These are phyloP conservation scores for Tenthredo mesomela DNA, from an alignment of 2,888 invertebrate genomes.

Conservation along the genomic window DNA sequence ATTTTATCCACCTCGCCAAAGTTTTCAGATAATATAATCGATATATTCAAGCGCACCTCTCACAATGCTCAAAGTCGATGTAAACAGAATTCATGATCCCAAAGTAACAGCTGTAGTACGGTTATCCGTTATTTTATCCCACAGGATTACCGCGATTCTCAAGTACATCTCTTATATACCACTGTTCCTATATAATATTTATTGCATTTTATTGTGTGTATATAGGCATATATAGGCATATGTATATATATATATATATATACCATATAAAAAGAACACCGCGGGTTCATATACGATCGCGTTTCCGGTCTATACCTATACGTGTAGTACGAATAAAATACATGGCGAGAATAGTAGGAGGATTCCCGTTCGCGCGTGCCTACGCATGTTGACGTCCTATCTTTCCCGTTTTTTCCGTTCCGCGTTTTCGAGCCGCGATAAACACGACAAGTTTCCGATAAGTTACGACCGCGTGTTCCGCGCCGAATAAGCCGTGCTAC, in stretches of 20 bases:
- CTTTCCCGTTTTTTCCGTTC: slow-evolving; percentile 21
- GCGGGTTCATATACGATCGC: not conserved
- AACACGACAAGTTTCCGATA: slow-evolving; percentile 45
- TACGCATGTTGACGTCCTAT: slow-evolving; percentile 33
- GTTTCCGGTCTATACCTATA: not conserved
- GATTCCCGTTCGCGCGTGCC: slow-evolving; percentile 38
- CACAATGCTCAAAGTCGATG: not conserved
- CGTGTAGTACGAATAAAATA: not conserved
- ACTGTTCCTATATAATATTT: not conserved
- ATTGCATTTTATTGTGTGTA: not conserved
- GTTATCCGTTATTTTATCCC: not conserved
- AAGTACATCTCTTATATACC: not conserved
- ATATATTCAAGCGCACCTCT: slow-evolving; percentile 32
- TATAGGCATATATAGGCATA: too few relatives aligned
- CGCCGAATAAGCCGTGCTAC: slow-evolving; percentile 30
- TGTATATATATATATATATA: too few relatives aligned
- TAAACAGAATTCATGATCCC: slow-evolving; percentile 42
- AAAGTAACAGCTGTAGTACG: slow-evolving; percentile 15
- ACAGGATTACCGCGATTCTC: not conserved
- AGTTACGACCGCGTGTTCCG: slow-evolving; percentile 43
- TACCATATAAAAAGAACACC: not conserved
- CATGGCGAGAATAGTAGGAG: not conserved
- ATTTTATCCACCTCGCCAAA: not conserved
- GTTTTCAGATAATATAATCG: slow-evolving; percentile 28
- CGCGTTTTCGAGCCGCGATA: slow-evolving; percentile 21